Evolutionary conservation across 2,113 vertebrate genomes (phyloP).

Genomic region (Pontoporia blainvillei): DNA sequence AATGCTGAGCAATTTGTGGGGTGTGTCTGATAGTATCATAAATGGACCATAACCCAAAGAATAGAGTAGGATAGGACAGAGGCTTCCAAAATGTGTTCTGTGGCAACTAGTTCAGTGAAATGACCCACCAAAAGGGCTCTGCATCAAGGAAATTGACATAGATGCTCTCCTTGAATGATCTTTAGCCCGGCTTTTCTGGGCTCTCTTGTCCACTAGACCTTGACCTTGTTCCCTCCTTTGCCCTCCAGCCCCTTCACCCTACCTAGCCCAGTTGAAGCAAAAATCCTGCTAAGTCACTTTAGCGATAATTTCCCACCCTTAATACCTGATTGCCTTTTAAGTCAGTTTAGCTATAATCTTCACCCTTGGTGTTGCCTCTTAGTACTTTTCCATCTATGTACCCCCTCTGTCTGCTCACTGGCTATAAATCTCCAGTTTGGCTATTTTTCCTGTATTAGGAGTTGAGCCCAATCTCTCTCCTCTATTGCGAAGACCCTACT

Average conservation of each 20-base stretch:
- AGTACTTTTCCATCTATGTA: background rate
- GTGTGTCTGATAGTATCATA: background rate
- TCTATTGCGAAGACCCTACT: background rate
- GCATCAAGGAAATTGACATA: background rate
- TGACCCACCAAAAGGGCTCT: background rate
- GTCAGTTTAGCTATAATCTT: background rate
- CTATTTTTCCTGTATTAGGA: background rate
- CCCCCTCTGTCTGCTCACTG: background rate
- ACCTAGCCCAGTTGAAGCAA: background rate
- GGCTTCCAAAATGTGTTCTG: background rate
- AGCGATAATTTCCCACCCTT: background rate
- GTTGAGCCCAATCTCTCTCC: background rate
- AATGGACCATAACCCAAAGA: background rate
- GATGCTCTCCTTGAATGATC: background rate
- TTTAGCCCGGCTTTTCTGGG: background rate
- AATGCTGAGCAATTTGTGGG: background rate
- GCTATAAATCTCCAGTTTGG: background rate
- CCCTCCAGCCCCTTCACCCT: background rate
- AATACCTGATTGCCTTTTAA: background rate
- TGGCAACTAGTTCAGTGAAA: background rate
- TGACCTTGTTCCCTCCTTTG: fast-evolving
- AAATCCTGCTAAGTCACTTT: background rate
- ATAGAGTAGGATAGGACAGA: background rate
- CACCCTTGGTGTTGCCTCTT: background rate
- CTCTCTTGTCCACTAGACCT: background rate